Base-by-base conservation (phyloP, 2,888 invertebrate species). In the Odontocolon sp. region DNA sequence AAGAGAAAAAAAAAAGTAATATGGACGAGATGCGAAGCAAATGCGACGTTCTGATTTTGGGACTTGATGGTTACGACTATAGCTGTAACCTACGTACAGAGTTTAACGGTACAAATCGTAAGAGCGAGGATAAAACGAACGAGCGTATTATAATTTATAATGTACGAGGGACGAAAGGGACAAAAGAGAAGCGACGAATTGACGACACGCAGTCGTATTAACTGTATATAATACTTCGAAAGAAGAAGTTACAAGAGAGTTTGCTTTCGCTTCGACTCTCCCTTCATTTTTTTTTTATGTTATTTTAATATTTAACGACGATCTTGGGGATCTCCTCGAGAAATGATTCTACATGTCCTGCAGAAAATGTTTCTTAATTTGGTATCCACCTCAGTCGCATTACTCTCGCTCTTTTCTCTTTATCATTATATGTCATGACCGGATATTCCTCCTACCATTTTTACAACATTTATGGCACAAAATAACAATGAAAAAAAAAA, bases 101-200 rank as follows among this genome's bases (percentile, higher is more conserved):
- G n/a, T 54, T 36, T 67, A 73, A 73, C 72, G 72, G 72, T 73
- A 67, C 28, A 40, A 40, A 36, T 38, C 72, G 66, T 67, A 73
- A 73, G 52, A 73, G 57, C 47, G 50, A 66, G 59, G 42, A 67
- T 66, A 52, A 66, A 72, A 47, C 57, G 66, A 31, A 50, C 50
- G 28, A 56, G 52, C 64, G 50, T 45, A 73, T 73, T 73, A 66
- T 61, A 67, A 67, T 61, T 38, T 16, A 16, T 67, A 61, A 61
- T 61, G 61, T 42, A 63, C 42, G 67, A 56, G 67, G 45, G 61
- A 54, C 42, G 52, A 73, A 67, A 36, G 16, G 21, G 14, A 18
- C 18, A 45, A 47, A 64, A 47, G 56, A 38, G 45, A 50, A 72
- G 66, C 42, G 26, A 42, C 63, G 54, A 42, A 71, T 64, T 26